Evolutionary conservation across 2,113 vertebrate species (phyloP), one percentile per base, ranked within the genome.

Genomic region (Delphinapterus leucas): DNA sequence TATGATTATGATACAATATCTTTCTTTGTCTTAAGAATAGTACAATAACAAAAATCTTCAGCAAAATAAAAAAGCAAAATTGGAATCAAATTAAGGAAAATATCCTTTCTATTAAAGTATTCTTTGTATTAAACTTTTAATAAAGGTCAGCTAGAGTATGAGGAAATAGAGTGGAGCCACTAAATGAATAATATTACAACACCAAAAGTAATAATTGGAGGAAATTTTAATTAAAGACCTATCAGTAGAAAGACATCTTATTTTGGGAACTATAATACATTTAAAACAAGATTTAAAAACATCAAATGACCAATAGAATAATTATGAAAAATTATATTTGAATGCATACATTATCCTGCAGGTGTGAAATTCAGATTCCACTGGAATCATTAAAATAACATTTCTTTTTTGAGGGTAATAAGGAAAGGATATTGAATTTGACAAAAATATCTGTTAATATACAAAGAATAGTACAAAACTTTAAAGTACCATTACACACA

Each of bases 131-230:
- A 98, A 77, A 95, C 88, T 98, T 98, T 96, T 95, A 95, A 96
- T 97, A 98, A 98, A 98, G 94, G 97, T 98, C 93, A 98, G 87
- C 95, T 96, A 96, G 84, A 97, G 84, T 98, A 97, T 96, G 86
- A 98, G 91, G 80, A 73, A 98, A 98, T 97, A 98, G 74, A 97
- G 81, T 97, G 13, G 49, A 98, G 85, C 18, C 88, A 93, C 74
- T 97, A 98, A 98, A 98, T 98, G 93, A 98, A 98, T 97, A 97
- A 97, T 96, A 96, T 86, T 97, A 91, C 86, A 93, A 97, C 97
- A 96, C 84, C 93, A 98, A 97, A 98, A 98, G 88, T 95, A 97
- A 97, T 96, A 98, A 98, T 97, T 96, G 93, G 65, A 95, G 82
- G 71, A 97, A 98, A 95, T 96, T 98, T 98, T 95, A 97, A 95